Base-by-base conservation (phyloP, 1,140 invertebrate species). In the Drosophila fuyamai region DNA sequence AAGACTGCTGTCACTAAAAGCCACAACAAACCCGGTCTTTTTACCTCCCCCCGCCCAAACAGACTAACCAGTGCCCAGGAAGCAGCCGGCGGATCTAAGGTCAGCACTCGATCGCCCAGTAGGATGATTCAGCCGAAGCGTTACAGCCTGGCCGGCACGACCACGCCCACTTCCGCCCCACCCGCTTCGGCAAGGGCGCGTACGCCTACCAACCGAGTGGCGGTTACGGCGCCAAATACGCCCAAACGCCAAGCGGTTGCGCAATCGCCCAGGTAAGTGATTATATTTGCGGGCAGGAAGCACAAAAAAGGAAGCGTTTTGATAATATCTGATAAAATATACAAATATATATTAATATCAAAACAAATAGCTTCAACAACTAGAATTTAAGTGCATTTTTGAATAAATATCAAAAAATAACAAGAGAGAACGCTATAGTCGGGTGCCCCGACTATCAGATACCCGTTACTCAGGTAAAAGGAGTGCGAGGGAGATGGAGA, bases 101-200 rank as follows among this genome's bases (percentile, higher is more conserved):
- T 61, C 38, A 66, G 67, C 60, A 92, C 86, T 16, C 84, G 91
- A 51, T 92, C 92, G 29, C 92, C 92, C 53, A 92, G 92, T 54
- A 90, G 90, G 58, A 88, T 92, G 32, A 80, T 91, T 43, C 90
- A 90, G 43, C 92, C 92, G 4, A 92, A 92, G 54, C 91, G 92
- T 8, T 92, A 92, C 40, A 92, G 90, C 43, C 57, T 92, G 48
- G 75, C 79, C 63, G 53, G 65, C 55, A 57, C 84, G 14, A 66
- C 78, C 40, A 51, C 79, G 27, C 56, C 67, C 29, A 51, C 81
- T 35, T 32, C 71, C 27, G 27, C 59, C 7, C 61, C 83, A 38
- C 60, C 76, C 6, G 43, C 63, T 10, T 63, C 68, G 12, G 54
- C 46, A 14, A 68, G 90, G 23, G 76, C 88, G 38, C 88, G 91